Evolutionary conservation across 1,140 invertebrate genomes (phyloP).

Genomic region (Neodiprion pinetum): DNA sequence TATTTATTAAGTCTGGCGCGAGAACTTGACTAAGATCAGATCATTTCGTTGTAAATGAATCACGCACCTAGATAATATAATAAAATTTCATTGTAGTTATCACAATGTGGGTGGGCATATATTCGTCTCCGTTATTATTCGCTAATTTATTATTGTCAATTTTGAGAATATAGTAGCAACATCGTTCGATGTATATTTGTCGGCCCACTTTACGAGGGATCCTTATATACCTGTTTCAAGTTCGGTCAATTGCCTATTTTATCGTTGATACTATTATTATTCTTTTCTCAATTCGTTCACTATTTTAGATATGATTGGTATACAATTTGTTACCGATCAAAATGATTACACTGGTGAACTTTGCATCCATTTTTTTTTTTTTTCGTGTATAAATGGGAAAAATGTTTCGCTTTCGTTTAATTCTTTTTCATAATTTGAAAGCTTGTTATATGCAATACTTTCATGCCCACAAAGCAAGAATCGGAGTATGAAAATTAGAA

Average conservation of each 20-base stretch:
- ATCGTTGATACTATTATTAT: neutral
- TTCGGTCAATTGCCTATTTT: neutral
- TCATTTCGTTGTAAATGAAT: constrained; percentile 22
- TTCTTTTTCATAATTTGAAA: no score
- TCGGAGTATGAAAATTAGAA: no score
- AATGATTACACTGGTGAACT: neutral
- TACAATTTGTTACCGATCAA: neutral
- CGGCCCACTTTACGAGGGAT: no score
- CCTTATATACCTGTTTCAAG: no score
- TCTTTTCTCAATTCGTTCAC: neutral
- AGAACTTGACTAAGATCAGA: constrained; percentile 14
- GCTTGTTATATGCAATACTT: no score
- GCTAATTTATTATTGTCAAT: no score
- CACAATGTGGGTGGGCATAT: neutral
- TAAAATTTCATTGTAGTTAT: neutral
- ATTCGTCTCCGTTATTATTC: no score
- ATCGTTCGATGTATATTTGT: no score
- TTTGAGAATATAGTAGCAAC: no score
- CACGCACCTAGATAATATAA: neutral
- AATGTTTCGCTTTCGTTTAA: no score
- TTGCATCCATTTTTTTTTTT: neutral
- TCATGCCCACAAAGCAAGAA: no score
- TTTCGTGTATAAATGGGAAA: neutral
- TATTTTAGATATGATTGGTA: neutral
- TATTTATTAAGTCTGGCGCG: constrained; percentile 35